phyloP scores from a whole-genome alignment of 2,113 vertebrate genomes.

The Malurus alboscapulatus region DNA sequence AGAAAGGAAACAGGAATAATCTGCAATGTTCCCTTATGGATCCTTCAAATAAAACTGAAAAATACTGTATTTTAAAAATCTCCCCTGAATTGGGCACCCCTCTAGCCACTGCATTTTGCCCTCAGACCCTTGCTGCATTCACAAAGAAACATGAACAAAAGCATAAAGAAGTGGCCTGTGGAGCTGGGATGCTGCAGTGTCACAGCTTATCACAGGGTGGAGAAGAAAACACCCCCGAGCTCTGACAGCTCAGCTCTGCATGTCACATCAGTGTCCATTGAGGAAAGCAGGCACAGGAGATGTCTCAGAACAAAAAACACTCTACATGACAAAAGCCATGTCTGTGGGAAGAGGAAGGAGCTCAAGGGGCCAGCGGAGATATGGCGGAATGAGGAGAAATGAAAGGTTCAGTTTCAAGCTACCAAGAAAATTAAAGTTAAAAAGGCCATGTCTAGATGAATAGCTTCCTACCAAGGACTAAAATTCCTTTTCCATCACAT shows the following conservation, averaged over 20 bases:
- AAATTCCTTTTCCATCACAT: not conserved
- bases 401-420: not conserved
- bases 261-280: slow-evolving; percentile 59
- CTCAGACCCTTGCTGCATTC: not conserved
- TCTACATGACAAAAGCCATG: not conserved
- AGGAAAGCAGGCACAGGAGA: slow-evolving; percentile 42
- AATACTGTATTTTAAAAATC: not conserved
- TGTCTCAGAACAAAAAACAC: slow-evolving; percentile 8
- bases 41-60: not conserved
- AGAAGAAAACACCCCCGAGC: slow-evolving; percentile 38
- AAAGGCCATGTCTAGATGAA: not conserved
- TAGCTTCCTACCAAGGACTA: not conserved
- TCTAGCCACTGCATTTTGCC: not conserved
- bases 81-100: not conserved
- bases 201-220: slow-evolving; percentile 51
- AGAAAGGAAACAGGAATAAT: not conserved
- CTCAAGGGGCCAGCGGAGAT: not conserved
- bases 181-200: slow-evolving; percentile 44
- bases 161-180: slow-evolving; percentile 18
- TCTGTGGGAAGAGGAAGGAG: not conserved
- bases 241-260: slow-evolving; percentile 59
- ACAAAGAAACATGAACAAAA: slow-evolving; percentile 14
- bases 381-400: not conserved
- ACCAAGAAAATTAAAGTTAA: not conserved
- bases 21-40: not conserved